Percentiles rank a stretch among this genome's conserved stretches.
These are phyloP conservation scores for Cranoglanis bouderius DNA, from an alignment of 2,113 vertebrate genomes.

Conservation along the genomic window DNA sequence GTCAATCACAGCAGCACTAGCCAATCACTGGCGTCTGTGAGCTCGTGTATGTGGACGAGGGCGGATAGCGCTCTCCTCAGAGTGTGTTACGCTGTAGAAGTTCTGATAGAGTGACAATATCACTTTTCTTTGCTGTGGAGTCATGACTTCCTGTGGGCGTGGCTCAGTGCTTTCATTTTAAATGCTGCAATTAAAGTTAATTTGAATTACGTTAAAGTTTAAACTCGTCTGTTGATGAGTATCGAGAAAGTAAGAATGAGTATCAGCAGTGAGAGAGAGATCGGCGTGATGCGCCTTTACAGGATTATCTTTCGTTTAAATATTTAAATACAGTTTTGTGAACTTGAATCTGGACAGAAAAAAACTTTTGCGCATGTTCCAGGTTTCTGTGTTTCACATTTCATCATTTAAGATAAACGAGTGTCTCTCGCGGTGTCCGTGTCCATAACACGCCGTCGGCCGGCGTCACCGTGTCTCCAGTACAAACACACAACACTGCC, in stretches of 20 bases:
- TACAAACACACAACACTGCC: neutral
- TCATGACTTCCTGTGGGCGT: neutral
- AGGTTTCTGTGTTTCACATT: neutral
- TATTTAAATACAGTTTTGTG: neutral
- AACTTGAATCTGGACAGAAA: neutral
- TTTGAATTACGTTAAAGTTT: neutral
- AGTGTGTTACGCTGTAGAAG: neutral
- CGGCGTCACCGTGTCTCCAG: neutral
- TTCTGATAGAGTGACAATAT: neutral
- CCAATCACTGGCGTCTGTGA: neutral
- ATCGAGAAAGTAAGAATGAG: too few species aligned
- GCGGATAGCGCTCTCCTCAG: neutral
- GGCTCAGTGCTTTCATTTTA: neutral
- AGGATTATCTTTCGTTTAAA: neutral
- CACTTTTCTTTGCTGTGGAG: neutral
- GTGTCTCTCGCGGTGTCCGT: neutral
- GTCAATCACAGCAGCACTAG: neutral
- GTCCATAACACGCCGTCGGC: neutral
- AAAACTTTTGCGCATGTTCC: neutral
- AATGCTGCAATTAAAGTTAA: neutral
- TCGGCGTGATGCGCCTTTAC: neutral
- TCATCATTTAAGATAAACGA: neutral
- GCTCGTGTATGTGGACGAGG: neutral
- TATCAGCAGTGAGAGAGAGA: neutral
- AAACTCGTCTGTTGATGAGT: neutral